phyloP scores from a whole-genome alignment of 2,797 vertebrate genomes.

The Pseudocheirus occidentalis region DNA sequence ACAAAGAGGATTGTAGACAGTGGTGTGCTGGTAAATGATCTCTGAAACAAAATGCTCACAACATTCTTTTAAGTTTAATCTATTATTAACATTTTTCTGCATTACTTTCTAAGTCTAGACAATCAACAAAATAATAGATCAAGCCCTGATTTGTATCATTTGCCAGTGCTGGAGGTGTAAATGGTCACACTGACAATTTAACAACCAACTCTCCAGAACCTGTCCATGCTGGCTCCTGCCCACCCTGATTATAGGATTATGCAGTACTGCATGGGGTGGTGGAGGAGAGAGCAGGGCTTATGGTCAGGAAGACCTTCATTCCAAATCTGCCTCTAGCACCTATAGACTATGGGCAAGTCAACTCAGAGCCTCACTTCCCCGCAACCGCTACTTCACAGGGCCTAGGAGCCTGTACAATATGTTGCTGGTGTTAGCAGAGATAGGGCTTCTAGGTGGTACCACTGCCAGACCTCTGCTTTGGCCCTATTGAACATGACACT shows the following conservation, averaged over 20 bases:
- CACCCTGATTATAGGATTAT: conserved; percentile 1
- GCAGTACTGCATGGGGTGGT: not conserved
- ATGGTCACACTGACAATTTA: not conserved
- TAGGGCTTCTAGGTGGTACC: not conserved
- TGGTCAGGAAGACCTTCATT: conserved; percentile 17
- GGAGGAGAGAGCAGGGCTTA: not conserved
- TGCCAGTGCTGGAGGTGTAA: conserved; percentile 21
- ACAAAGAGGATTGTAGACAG: not conserved
- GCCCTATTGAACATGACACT: not conserved
- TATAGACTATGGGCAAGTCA: not conserved
- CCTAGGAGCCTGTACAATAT: not conserved
- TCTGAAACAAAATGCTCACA: conserved; percentile 3
- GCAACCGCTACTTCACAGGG: not conserved
- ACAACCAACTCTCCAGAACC: conserved; percentile 24
- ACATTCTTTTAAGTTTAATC: not conserved
- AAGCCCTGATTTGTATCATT: conserved; percentile 21
- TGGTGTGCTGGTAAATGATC: conserved; percentile 7
- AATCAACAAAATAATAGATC: not conserved
- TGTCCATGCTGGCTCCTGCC: not conserved
- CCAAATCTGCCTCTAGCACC: not conserved
- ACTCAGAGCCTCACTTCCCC: not conserved
- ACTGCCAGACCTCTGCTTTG: not conserved
- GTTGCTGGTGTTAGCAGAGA: not conserved
- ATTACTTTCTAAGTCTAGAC: not conserved
- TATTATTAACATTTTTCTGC: not conserved